These are phyloP conservation scores for Calosoma granatense DNA, from an alignment of 1,140 invertebrate species.

Conservation along the genomic window DNA sequence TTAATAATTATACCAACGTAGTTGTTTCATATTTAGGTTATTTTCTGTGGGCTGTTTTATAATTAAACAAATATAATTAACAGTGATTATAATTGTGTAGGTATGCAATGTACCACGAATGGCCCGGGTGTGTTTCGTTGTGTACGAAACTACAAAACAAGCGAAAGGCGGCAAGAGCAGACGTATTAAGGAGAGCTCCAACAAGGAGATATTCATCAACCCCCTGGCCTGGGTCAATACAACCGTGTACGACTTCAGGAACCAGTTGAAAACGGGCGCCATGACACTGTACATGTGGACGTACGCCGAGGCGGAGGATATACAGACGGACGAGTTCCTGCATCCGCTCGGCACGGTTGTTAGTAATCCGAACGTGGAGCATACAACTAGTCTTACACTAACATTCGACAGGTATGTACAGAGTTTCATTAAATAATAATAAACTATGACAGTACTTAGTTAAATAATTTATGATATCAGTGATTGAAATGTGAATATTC, in stretches of 20 bases:
- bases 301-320: conserved; percentile 65
- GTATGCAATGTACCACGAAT: conserved; percentile 77
- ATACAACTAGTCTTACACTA: conserved; percentile 68
- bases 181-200: conserved; percentile 34
- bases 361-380: conserved; percentile 73
- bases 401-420: conserved; percentile 61
- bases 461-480: too few species aligned
- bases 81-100: neutral
- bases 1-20: too few species aligned
- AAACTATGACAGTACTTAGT: conserved; percentile 4
- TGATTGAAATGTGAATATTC: too few species aligned
- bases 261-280: conserved; percentile 71
- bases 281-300: conserved; percentile 87
- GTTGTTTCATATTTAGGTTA: too few species aligned
- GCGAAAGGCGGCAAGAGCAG: conserved; percentile 54
- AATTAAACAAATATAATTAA: neutral
- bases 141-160: conserved; percentile 75
- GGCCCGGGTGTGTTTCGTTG: conserved; percentile 78
- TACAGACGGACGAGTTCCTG: conserved; percentile 74
- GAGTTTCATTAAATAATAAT: conserved; percentile 11
- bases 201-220: conserved; percentile 56
- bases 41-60: too few species aligned
- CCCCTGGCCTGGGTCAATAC: conserved; percentile 91
- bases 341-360: conserved; percentile 80
- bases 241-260: conserved; percentile 88